Base-by-base conservation (phyloP, 2,113 vertebrate genomes). In the Zeus faber region DNA sequence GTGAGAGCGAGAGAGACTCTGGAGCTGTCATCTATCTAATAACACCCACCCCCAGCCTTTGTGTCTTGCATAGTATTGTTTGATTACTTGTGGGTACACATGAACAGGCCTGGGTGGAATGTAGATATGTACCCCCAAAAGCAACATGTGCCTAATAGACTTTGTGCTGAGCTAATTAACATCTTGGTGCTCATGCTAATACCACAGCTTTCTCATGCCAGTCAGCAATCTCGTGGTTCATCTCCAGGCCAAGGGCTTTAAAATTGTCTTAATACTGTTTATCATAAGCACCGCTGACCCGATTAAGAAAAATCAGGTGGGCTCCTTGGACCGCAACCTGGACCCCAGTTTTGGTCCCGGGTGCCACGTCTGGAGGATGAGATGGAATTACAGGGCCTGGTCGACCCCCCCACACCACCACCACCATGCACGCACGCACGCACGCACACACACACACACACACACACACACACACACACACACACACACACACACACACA, bases 91-190 rank as follows among this genome's bases (percentile, higher is more conserved):
- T n/a, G n/a, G n/a, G n/a, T n/a, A n/a, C 55, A 61, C 46, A 71
- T 39, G 72, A 72, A 79, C 67, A 76, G 45, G 31, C 59, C 16
- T 49, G 29, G 50, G 26, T 76, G 81, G 89, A 90, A 90, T 90
- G 85, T 89, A 3, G 79, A 81, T 65, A 65, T 89, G 70, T 87
- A 75, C 60, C 74, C 47, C 51, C 46, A 82, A 82, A 89, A 83
- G 64, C 76, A 59, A 52, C 74, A 29, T 74, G 80, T 73, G 67
- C 72, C 67, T 52, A 66, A 67, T 67, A 77, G 58, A 50, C 78
- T 79, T 70, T 80, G 74, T 73, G 49, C 54, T 67, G n/a, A 5
- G 65, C 54, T 73, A 72, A 85, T 90, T 88, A 75, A 74, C 86
- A 67, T 56, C 56, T 5, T 35, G 0, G 31, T 50, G 70, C 71